Conservation (phyloP, 2,113 vertebrate genomes). For the Alaudala cheleensis region DNA sequence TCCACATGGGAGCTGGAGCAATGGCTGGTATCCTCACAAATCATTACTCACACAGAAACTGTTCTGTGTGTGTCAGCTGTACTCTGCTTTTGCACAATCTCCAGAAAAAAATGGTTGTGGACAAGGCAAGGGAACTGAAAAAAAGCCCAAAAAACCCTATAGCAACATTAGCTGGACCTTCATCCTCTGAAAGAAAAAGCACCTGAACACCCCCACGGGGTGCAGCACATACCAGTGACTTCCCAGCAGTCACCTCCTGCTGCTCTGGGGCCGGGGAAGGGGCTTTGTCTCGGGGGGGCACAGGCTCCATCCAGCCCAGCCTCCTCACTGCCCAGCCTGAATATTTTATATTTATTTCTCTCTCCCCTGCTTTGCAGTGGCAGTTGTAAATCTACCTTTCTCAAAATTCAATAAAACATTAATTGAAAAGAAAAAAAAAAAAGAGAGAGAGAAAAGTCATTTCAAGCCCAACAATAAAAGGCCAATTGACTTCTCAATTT, state of each 20-base stretch:
- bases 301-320: not conserved
- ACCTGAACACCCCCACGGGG: rapidly evolving
- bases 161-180: not conserved
- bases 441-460: not conserved
- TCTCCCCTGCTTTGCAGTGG: not conserved
- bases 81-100: not conserved
- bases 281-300: rapidly evolving
- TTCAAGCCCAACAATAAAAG: constrained; percentile 55
- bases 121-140: not conserved
- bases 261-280: not conserved
- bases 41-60: not conserved
- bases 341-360: constrained; percentile 5
- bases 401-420: constrained; percentile 63
- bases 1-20: not conserved
- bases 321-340: not conserved
- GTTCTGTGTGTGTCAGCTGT: rapidly evolving
- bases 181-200: not conserved
- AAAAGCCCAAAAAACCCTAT: rapidly evolving
- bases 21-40: not conserved
- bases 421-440: not conserved
- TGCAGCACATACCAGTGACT: rapidly evolving
- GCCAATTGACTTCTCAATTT: constrained; percentile 65
- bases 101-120: not conserved
- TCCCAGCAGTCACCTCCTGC: rapidly evolving
- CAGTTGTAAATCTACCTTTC: constrained; percentile 48